A percentile compares a stretch with the other conserved stretches of the same genome.
These are phyloP conservation scores for Phataginus tricuspis DNA, from an alignment of 2,797 vertebrate genomes.

Conservation along the genomic window DNA sequence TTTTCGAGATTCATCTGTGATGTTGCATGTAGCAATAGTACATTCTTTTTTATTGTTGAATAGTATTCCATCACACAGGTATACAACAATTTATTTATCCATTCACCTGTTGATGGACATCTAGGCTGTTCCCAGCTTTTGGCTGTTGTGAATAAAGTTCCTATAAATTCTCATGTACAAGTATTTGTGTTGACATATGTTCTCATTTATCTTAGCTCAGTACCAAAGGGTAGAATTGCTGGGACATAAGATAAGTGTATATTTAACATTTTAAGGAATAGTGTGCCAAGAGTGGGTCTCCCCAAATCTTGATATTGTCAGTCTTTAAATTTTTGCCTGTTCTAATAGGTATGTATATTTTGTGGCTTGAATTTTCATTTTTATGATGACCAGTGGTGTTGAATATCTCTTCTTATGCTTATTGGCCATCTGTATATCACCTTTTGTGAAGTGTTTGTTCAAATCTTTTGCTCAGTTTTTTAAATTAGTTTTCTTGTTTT, in stretches of 20 bases:
- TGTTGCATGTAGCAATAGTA: not conserved
- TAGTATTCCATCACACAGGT: not conserved
- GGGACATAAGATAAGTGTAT: not conserved
- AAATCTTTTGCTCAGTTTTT: not conserved
- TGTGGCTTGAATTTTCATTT: slow-evolving; percentile 17
- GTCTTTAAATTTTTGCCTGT: not conserved
- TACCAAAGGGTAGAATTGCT: not conserved
- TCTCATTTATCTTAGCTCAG: slow-evolving; percentile 46
- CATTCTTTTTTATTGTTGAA: not conserved
- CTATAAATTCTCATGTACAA: not conserved
- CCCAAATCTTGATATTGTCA: not conserved
- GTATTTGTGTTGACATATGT: not conserved
- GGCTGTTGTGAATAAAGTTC: not conserved
- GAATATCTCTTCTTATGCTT: not conserved
- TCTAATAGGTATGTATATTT: not conserved
- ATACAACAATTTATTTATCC: not conserved
- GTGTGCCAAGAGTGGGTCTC: not conserved
- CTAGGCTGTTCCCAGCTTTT: slow-evolving; percentile 4
- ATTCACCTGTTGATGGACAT: not conserved
- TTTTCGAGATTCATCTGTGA: not conserved
- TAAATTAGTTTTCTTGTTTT: not conserved
- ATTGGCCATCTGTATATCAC: not conserved
- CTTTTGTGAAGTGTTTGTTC: not conserved
- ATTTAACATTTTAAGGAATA: slow-evolving; percentile 28
- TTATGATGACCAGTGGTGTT: not conserved